A percentile compares a stretch with the other conserved stretches of the same genome.
phyloP scores from a whole-genome alignment of 2,113 vertebrate species.

The Gopherus flavomarginatus region DNA sequence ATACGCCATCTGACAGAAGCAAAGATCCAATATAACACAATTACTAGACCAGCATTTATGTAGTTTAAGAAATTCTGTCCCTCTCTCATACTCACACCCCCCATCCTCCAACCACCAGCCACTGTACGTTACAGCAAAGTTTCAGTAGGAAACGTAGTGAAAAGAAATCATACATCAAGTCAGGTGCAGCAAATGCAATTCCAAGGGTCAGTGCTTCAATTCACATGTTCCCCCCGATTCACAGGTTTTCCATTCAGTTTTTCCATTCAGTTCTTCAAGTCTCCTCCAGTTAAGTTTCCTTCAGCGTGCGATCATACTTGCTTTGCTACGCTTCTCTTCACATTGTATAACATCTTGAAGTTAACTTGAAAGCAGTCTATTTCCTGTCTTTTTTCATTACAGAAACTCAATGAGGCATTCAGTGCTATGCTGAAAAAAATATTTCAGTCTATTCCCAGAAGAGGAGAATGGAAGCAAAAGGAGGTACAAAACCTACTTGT shows the following conservation, averaged over 20 bases:
- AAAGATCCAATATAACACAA: background rate
- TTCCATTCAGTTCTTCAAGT: background rate
- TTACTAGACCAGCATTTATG: background rate
- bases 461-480: accelerated
- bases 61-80: background rate
- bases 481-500: background rate
- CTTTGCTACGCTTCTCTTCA: background rate
- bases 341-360: accelerated
- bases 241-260: background rate
- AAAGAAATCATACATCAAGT: accelerated
- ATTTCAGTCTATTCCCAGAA: background rate
- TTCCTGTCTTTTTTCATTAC: background rate
- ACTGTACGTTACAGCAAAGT: background rate
- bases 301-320: accelerated
- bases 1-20: background rate
- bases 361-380: background rate
- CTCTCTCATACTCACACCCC: background rate
- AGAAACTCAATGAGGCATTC: background rate
- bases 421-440: accelerated
- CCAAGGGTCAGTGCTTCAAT: accelerated
- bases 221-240: background rate
- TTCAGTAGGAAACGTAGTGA: background rate
- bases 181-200: accelerated
- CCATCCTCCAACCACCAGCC: background rate
- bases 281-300: background rate